Evolutionary conservation across 2,888 invertebrate species (phyloP), one percentile per base, ranked within the genome.

Genomic region (Andrena bucephala): DNA sequence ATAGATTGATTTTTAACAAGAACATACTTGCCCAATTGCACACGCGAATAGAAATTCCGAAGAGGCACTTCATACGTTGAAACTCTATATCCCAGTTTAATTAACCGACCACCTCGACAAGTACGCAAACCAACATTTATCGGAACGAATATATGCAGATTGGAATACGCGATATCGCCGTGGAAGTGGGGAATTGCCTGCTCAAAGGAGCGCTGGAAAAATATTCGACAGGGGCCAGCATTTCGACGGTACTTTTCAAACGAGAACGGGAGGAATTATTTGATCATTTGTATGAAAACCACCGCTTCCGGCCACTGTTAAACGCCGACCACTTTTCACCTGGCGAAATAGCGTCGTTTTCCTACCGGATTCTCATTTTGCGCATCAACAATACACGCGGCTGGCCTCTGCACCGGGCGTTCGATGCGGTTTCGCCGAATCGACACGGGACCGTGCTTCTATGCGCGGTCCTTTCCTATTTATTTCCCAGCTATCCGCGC

Each of bases 351-450:
- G 57, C 81, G 60, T 42, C 81, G 77, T 83, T 81, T 81, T 73
- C 81, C 81, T 76, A 48, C 81, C 83, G 81, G 77, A 81, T 73
- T 81, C 83, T 73, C 81, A 83, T 83, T 83, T 83, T 63, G 71
- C 63, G 81, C 65, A 65, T 72, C 83, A 77, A 81, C 77, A 60
- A 77, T 77, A 63, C 62, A 66, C 29, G 33, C 67, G 29, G 10
- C 20, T 20, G 48, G 36, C 24, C 60, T 50, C 67, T 63, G 77
- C 50, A 31, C 16, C 63, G 50, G 24, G 59, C 52, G 60, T 77
- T 80, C 78, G 78, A 78, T 68, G 80, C 68, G 79, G 73, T 81
- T 79, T 62, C 24, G 29, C 5, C 62, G 67, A 67, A 68, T 72
- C 81, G 73, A 57, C 79, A 73, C n/a, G 50, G 77, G 62, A 52